phyloP scores from a whole-genome alignment of 2,888 invertebrate genomes.

The Melipona bicolor region DNA sequence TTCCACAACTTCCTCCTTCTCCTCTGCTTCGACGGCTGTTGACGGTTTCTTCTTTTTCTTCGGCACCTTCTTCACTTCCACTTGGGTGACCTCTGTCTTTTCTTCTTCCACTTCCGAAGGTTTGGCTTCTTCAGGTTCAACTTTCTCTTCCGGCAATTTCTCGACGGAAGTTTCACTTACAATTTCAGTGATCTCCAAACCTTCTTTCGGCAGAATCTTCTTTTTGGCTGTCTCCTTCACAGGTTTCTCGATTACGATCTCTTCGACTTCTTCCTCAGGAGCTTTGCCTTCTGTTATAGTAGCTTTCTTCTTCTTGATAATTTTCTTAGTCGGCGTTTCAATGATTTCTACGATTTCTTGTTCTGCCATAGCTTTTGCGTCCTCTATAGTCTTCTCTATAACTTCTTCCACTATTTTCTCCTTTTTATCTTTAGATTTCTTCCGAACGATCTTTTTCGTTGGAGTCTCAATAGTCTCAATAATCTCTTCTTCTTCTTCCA shows the following conservation, averaged over 20 bases:
- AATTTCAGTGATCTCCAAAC: constrained; percentile 64
- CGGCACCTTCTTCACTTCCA: constrained; percentile 71
- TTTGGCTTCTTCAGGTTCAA: constrained; percentile 66
- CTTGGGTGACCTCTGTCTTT: constrained; percentile 73
- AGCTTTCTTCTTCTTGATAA: constrained; percentile 73
- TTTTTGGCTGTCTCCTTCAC: constrained; percentile 56
- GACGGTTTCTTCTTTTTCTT: constrained; percentile 68
- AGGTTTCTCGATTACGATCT: constrained; percentile 64
- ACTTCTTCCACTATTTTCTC: constrained; percentile 70
- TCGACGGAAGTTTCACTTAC: constrained; percentile 63
- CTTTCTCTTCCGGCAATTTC: constrained; percentile 66
- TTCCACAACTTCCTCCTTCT: constrained; percentile 73
- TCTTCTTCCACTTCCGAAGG: constrained; percentile 54
- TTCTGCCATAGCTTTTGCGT: constrained; percentile 52
- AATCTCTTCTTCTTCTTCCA: constrained; percentile 65
- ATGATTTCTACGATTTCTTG: constrained; percentile 72
- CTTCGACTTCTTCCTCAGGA: constrained; percentile 71
- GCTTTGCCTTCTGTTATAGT: constrained; percentile 60
- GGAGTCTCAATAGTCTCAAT: constrained; percentile 70
- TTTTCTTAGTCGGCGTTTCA: constrained; percentile 72
- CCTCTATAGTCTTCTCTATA: constrained; percentile 58
- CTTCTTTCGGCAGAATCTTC: constrained; percentile 65
- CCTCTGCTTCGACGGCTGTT: constrained; percentile 67
- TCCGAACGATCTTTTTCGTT: constrained; percentile 81
- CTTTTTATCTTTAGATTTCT: constrained; percentile 73